Conservation (phyloP, 2,797 vertebrate genomes). For the Pipistrellus pipistrellus region DNA sequence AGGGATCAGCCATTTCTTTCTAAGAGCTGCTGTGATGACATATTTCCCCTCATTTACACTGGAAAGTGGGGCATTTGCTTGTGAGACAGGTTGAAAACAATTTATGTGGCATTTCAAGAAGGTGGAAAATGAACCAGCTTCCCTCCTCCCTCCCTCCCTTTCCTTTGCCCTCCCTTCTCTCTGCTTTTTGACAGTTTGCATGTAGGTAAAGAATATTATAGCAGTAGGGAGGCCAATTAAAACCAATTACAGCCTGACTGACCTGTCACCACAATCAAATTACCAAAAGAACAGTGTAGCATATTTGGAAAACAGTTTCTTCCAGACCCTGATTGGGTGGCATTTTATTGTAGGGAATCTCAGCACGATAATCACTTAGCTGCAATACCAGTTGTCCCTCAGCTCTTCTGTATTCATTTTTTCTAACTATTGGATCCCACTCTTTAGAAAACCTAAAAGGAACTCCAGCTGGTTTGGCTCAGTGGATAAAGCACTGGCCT, state of each 20-base stretch:
- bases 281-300: conserved; percentile 74
- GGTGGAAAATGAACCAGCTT: conserved; percentile 56
- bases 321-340: conserved; percentile 28
- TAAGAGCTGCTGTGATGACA: conserved; percentile 54
- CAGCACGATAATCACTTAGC: conserved; percentile 21
- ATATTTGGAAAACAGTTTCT: conserved; percentile 76
- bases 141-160: background rate
- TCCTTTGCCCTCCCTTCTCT: background rate
- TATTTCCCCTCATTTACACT: conserved; percentile 65
- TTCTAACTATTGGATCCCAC: background rate
- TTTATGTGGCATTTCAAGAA: conserved; percentile 75
- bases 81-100: conserved; percentile 75
- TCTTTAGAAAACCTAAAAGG: conserved; percentile 40
- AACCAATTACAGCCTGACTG: conserved; percentile 79
- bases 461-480: background rate
- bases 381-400: background rate
- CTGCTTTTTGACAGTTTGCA: conserved; percentile 58
- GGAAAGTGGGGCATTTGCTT: conserved; percentile 74
- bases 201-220: conserved; percentile 69
- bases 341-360: conserved; percentile 68
- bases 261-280: conserved; percentile 81
- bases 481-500: too few relatives aligned
- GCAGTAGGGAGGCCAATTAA: conserved; percentile 78
- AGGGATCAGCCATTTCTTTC: conserved; percentile 38
- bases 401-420: background rate